These are phyloP conservation scores for Oppia nitens DNA, from an alignment of 1,140 invertebrate genomes.

Conservation along the genomic window DNA sequence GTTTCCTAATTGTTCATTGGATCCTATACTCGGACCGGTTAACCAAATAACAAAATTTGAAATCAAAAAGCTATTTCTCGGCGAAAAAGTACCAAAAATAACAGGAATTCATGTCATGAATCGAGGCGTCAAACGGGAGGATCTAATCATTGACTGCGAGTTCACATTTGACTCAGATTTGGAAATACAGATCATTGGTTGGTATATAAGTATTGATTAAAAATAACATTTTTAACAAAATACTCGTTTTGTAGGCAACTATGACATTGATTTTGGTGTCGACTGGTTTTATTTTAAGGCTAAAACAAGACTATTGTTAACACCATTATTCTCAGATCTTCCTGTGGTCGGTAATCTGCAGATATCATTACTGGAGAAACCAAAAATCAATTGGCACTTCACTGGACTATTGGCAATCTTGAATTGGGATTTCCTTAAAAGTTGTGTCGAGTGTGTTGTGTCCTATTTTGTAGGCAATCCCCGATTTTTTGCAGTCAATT, in stretches of 20 bases:
- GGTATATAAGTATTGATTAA: background rate
- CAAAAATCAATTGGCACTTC: conserved; percentile 4
- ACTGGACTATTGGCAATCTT: background rate
- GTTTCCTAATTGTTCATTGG: background rate
- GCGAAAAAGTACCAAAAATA: background rate
- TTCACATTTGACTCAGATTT: background rate
- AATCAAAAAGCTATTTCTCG: background rate
- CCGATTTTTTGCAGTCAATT: background rate
- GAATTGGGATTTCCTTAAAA: background rate
- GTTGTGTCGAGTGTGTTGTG: background rate
- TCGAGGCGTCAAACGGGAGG: background rate
- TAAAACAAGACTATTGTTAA: background rate
- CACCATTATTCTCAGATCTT: background rate
- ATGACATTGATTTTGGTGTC: background rate
- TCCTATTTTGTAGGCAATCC: background rate
- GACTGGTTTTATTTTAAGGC: background rate
- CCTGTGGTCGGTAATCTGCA: background rate
- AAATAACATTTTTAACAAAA: background rate
- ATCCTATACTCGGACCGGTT: background rate
- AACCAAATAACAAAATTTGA: background rate
- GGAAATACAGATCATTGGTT: background rate
- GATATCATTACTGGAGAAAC: background rate
- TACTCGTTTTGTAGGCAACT: background rate
- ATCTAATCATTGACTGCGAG: background rate
- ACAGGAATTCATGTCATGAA: conserved; percentile 1